A percentile compares a stretch with the other conserved stretches of the same genome.
Conservation (phyloP, 37 sponge, comb jelly and placozoan genomes). For the Beroe forskalii region DNA sequence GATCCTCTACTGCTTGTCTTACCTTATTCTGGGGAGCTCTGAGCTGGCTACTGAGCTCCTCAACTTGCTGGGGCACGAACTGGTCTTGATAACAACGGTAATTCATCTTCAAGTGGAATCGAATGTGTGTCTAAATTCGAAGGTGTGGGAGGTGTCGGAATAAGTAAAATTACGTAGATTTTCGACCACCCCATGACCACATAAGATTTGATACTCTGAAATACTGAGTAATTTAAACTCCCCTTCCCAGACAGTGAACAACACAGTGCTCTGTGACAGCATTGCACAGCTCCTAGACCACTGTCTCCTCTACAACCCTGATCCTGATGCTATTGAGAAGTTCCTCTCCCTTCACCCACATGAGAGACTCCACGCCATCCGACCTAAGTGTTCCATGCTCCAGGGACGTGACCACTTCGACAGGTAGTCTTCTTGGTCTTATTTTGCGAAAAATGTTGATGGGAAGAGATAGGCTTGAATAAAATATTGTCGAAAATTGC, state of each 20-base stretch:
- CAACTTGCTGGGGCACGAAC: conserved; percentile 11
- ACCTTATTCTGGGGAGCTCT: conserved; percentile 16
- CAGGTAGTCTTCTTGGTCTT: conserved; percentile 41
- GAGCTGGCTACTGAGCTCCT: conserved; percentile 13
- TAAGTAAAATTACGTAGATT: too few relatives aligned
- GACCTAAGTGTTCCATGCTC: conserved; percentile 58
- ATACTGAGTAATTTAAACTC: too few relatives aligned
- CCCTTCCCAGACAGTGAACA: conserved; percentile 53
- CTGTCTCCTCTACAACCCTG: conserved; percentile 51
- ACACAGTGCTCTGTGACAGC: conserved; percentile 53
- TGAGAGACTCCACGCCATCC: conserved; percentile 47
- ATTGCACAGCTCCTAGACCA: conserved; percentile 60
- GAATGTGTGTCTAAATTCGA: too few relatives aligned
- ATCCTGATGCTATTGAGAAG: conserved; percentile 14
- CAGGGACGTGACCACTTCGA: conserved; percentile 60
- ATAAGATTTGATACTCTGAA: too few relatives aligned
- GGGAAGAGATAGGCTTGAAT: too few relatives aligned
- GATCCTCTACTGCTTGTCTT: conserved; percentile 29
- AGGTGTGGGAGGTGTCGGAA: too few relatives aligned
- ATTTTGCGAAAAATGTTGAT: too few relatives aligned
- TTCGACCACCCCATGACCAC: too few relatives aligned
- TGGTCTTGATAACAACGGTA: conserved; percentile 50
- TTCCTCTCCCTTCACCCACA: conserved; percentile 34
- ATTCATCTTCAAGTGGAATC: too few relatives aligned
- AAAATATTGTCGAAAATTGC: too few relatives aligned